Base-by-base conservation (phyloP, 2,888 invertebrate genomes). In the Electrophaes corylata region DNA sequence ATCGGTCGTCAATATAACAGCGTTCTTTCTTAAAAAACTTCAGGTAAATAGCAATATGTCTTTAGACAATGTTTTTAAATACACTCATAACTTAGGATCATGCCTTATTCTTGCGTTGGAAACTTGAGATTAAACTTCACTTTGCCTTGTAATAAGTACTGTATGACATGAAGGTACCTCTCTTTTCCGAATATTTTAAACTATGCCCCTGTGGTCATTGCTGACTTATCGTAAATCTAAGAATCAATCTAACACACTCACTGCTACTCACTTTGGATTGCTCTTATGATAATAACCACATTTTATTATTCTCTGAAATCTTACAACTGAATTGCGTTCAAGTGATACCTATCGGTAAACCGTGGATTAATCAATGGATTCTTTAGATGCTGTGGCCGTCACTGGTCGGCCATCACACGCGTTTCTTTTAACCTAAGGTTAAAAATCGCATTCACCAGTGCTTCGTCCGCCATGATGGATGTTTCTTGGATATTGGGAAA, bases 291-390 rank as follows among this genome's bases (percentile, higher is more conserved):
- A n/a, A 10, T 35, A 49, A 54, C 46, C 59, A 50, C 59, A 43
- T 54, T 59, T 54, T 43, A 47, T 46, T 58, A 20, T 59, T 59
- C 54, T n/a, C 1, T 54, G 54, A 54, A 59, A 50, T 41, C 41
- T 14, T 49, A 11, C 48, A 39, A 43, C 0, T 14, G 10, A 44
- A 31, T 39, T 33, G 14, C 49, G 45, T 45, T 46, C 41, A 54
- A 56, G 56, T 56, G 44, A 44, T 44, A 33, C 20, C 44, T 19
- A 37, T 45, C 20, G 46, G 8, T 52, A 49, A 39, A 57, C 35
- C 47, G 19, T 23, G n/a, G 52, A 14, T 39, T 47, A 51, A 45
- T 39, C 49, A 40, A 18, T 6, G 47, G 6, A 16, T 16, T 48
- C 4, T n/a, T 11, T 29, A 18, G 8, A 19, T 37, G 12, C 20